Conservation (phyloP, 2,797 vertebrate genomes). For the Callimico goeldii region DNA sequence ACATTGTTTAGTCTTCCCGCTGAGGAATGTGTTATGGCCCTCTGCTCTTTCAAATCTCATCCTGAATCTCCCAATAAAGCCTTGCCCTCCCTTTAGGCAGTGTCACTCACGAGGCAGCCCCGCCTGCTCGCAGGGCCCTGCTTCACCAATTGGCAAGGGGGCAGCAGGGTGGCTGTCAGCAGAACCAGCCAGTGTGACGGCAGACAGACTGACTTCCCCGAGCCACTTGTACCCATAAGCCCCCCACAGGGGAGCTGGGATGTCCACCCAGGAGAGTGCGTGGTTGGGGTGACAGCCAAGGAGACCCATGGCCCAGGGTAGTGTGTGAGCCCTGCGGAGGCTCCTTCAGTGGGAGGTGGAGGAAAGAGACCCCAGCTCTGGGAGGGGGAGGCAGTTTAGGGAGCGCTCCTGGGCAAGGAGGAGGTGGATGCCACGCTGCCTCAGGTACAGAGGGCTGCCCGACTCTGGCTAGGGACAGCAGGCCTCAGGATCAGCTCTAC, state of each 20-base stretch:
- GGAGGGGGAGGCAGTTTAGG: neutral
- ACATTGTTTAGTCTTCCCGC: neutral
- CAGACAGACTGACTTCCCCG: neutral
- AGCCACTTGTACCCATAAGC: neutral
- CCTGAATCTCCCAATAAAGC: neutral
- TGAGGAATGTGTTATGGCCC: neutral
- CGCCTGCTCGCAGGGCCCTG: neutral
- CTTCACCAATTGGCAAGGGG: neutral
- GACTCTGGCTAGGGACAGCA: neutral
- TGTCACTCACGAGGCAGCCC: neutral
- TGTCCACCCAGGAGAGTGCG: neutral
- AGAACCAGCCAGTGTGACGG: neutral
- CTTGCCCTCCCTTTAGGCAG: neutral
- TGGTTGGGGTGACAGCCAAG: neutral
- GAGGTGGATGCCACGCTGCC: neutral
- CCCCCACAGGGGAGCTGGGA: fast-evolving
- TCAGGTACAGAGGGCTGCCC: neutral
- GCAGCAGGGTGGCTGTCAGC: neutral
- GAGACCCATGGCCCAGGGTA: fast-evolving
- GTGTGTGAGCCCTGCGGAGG: neutral
- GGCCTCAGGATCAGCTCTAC: neutral
- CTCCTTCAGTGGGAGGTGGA: neutral
- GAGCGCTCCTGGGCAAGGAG: neutral
- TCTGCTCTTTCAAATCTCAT: neutral
- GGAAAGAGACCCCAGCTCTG: neutral